Evolutionary conservation across 2,888 invertebrate genomes (phyloP).

Genomic region (Cryptocephalus primarius): DNA sequence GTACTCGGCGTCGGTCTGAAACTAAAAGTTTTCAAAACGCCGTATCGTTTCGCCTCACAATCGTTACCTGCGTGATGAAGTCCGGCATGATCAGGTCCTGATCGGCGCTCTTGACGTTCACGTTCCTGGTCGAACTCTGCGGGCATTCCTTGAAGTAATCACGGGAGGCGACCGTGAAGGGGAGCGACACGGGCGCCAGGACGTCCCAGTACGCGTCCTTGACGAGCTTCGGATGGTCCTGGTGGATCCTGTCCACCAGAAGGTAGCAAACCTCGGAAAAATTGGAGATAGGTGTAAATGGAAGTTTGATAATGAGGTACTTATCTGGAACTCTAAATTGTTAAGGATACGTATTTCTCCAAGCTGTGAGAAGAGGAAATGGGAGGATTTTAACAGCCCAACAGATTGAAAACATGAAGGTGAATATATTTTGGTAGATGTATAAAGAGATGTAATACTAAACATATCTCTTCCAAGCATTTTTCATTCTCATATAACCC

Average conservation of each 20-base stretch:
- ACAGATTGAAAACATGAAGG: no score
- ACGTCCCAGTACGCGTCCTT: conserved; percentile 81
- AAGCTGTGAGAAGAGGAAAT: no score
- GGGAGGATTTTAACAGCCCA: no score
- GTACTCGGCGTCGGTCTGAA: no score
- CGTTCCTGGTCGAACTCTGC: conserved; percentile 70
- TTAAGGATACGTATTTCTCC: no score
- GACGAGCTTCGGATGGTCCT: conserved; percentile 76
- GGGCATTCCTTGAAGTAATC: conserved; percentile 74
- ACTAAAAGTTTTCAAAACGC: no score
- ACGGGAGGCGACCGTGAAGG: conserved; percentile 76
- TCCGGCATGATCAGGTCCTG: conserved; percentile 30
- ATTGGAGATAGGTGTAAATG: not conserved
- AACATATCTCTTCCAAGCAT: no score
- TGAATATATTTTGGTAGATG: no score
- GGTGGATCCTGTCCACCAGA: conserved; percentile 87
- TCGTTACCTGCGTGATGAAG: conserved; percentile 8
- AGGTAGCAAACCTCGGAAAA: conserved; percentile 66
- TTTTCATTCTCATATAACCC: no score
- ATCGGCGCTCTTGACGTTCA: conserved; percentile 58
- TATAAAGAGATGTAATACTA: no score
- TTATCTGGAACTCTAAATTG: no score
- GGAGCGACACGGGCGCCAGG: conserved; percentile 48
- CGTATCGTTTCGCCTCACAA: no score
- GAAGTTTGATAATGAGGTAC: not conserved